phyloP scores from a whole-genome alignment of 2,888 invertebrate species.

The Rhingia rostrata region DNA sequence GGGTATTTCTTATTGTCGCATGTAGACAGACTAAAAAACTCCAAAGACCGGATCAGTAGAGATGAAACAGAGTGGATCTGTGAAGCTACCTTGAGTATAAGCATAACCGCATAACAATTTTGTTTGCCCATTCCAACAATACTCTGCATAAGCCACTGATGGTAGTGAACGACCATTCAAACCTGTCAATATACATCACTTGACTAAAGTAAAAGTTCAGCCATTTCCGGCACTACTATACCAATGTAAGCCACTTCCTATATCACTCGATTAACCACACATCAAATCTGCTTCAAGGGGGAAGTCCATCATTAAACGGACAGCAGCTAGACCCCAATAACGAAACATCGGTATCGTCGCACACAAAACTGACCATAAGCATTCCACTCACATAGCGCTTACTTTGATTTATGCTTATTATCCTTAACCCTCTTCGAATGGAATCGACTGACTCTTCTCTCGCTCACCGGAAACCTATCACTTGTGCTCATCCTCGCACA shows the following conservation, averaged over 20 bases:
- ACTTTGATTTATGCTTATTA: slow-evolving; percentile 54
- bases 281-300: slow-evolving; percentile 19
- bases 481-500: slow-evolving; percentile 37
- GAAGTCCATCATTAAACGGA: slow-evolving; percentile 35
- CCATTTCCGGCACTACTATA: slow-evolving; percentile 6
- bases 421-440: slow-evolving; percentile 42
- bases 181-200: slow-evolving; percentile 5
- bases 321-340: neutral
- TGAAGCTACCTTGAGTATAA: too few relatives aligned
- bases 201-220: slow-evolving; percentile 2
- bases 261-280: slow-evolving; percentile 43
- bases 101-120: too few relatives aligned
- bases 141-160: too few relatives aligned
- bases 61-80: too few relatives aligned
- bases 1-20: too few relatives aligned
- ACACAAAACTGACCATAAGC: slow-evolving; percentile 47
- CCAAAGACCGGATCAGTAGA: too few relatives aligned
- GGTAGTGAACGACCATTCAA: too few relatives aligned
- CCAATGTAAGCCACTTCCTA: slow-evolving; percentile 43
- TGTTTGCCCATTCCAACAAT: too few relatives aligned
- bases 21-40: too few relatives aligned
- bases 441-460: slow-evolving; percentile 14
- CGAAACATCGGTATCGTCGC: neutral
- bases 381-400: slow-evolving; percentile 48
- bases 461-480: slow-evolving; percentile 20